A percentile compares a stretch with the other conserved stretches of the same genome.
These are phyloP conservation scores for Mustela nigripes DNA, from an alignment of 2,113 vertebrate species.

Conservation along the genomic window DNA sequence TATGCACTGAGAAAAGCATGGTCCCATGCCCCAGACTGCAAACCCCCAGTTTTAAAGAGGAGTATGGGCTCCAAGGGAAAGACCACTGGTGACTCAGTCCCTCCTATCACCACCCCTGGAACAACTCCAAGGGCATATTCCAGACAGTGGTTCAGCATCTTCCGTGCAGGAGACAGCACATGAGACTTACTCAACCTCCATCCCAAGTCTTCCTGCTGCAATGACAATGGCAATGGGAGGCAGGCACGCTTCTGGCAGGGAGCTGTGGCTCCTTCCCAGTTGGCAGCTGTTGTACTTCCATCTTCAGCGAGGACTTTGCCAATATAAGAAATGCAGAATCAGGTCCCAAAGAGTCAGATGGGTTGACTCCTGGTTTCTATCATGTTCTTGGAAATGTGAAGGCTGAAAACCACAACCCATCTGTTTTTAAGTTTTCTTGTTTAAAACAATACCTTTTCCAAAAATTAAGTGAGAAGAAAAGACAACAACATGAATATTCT, in stretches of 20 bases:
- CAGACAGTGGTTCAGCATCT: constrained; percentile 63
- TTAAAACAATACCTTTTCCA: constrained; percentile 69
- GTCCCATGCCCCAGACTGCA: not conserved
- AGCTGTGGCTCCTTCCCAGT: not conserved
- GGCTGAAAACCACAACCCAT: constrained; percentile 68
- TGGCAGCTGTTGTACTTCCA: not conserved
- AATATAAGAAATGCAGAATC: constrained; percentile 47
- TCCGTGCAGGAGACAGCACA: not conserved
- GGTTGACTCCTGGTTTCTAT: constrained; percentile 65
- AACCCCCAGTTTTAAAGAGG: not conserved
- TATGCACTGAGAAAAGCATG: not conserved
- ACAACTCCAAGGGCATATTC: not conserved
- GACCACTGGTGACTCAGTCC: constrained; percentile 13
- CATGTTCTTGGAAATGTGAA: constrained; percentile 58
- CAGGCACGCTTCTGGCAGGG: not conserved
- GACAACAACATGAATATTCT: not conserved
- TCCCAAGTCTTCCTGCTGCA: not conserved
- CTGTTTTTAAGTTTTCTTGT: constrained; percentile 66
- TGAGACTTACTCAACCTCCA: constrained; percentile 54
- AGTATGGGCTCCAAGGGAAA: not conserved
- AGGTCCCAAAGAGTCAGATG: constrained; percentile 53
- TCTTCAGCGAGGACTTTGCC: not conserved
- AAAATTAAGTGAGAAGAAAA: constrained; percentile 40
- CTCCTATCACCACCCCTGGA: not conserved
- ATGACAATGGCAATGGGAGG: not conserved